These are phyloP conservation scores for Ardeotis arabs DNA, from an alignment of 2,113 vertebrate genomes.

Conservation along the genomic window DNA sequence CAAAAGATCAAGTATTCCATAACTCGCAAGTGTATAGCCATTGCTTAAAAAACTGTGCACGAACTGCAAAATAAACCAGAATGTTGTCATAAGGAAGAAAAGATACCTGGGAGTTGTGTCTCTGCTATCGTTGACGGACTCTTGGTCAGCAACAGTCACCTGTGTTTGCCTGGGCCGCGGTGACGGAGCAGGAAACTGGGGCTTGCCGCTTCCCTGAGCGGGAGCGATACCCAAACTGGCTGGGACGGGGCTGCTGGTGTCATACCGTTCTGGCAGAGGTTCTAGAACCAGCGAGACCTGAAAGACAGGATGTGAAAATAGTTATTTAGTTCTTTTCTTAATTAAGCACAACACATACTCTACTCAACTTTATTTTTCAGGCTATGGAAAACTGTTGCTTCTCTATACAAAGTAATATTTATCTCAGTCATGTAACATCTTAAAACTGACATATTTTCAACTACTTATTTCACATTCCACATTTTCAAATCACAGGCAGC, in stretches of 20 bases:
- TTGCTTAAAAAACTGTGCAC: neutral
- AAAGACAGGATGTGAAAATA: neutral
- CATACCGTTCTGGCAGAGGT: slow-evolving; percentile 82
- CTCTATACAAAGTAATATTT: neutral
- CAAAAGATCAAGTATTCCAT: neutral
- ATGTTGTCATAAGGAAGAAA: neutral
- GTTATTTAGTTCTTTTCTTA: accelerated
- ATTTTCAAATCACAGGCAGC: neutral
- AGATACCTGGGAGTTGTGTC: slow-evolving; percentile 81
- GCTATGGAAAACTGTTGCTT: neutral
- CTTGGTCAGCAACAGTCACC: slow-evolving; percentile 47
- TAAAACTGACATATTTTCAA: neutral
- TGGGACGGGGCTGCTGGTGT: slow-evolving; percentile 76
- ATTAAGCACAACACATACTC: neutral
- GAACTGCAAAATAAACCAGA: neutral
- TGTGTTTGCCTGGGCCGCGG: neutral
- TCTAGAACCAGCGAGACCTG: slow-evolving; percentile 89
- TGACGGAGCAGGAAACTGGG: slow-evolving; percentile 26
- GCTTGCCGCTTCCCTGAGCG: slow-evolving; percentile 27
- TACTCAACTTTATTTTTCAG: neutral
- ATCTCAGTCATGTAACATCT: neutral
- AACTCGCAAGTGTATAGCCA: neutral
- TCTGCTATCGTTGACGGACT: slow-evolving; percentile 57
- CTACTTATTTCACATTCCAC: neutral
- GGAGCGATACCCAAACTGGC: slow-evolving; percentile 37